phyloP scores from a whole-genome alignment of 1,140 invertebrate genomes.

The Gryon sp. region DNA sequence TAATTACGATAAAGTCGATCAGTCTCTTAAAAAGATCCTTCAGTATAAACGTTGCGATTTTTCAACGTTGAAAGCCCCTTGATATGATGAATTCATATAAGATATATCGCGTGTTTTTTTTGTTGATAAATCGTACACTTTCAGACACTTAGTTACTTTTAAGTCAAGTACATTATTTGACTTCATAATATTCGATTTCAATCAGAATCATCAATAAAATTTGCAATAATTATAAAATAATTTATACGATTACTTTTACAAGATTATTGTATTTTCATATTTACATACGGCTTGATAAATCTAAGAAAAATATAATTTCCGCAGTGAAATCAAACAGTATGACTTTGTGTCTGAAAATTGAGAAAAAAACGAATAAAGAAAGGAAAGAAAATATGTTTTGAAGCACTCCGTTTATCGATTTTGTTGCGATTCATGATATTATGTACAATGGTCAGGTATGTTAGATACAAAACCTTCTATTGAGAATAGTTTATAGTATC shows the following conservation, averaged over 20 bases:
- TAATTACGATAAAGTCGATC: constrained; percentile 40
- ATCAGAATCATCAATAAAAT: constrained; percentile 12
- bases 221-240: constrained; percentile 35
- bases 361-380: constrained; percentile 3
- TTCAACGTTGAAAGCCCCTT: constrained; percentile 62
- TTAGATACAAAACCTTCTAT: too few relatives aligned
- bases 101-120: constrained; percentile 37
- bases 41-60: constrained; percentile 45
- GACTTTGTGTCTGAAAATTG: constrained; percentile 14
- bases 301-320: constrained; percentile 42
- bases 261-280: constrained; percentile 32
- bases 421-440: constrained; percentile 11
- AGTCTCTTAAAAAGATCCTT: constrained; percentile 59
- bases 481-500: too few relatives aligned
- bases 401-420: constrained; percentile 34
- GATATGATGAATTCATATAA: constrained; percentile 63
- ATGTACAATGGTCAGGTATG: constrained; percentile 29
- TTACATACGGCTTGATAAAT: constrained; percentile 23
- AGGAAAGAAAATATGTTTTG: too few relatives aligned
- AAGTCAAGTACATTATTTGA: constrained; percentile 37
- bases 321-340: constrained; percentile 28
- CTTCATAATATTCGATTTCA: constrained; percentile 17
- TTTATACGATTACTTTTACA: constrained; percentile 29
- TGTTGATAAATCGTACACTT: constrained; percentile 20
- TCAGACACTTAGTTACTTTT: constrained; percentile 29